Conservation (phyloP, 2,113 vertebrate genomes). For the Polyodon spathula region DNA sequence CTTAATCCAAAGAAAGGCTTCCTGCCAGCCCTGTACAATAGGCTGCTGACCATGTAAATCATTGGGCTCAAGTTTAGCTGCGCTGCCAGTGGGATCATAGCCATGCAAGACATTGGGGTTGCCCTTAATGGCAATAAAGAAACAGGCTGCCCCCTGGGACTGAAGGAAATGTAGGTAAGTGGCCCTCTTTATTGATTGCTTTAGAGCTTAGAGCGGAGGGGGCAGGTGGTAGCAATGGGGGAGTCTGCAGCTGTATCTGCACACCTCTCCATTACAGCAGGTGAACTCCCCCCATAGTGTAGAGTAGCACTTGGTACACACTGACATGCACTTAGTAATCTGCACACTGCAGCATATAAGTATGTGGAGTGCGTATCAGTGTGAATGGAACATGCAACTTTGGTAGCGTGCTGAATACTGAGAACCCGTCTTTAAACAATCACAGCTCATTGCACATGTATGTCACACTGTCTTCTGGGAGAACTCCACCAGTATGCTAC, state of each 20-base stretch:
- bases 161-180: background rate
- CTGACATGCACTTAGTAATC: too few species aligned
- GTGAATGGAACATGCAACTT: too few species aligned
- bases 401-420: too few species aligned
- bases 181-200: background rate
- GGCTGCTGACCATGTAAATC: constrained; percentile 14
- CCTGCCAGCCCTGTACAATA: constrained; percentile 24
- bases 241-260: background rate
- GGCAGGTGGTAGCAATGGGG: background rate
- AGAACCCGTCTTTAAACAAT: too few species aligned
- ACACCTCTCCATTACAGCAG: too few species aligned
- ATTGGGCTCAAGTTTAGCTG: background rate
- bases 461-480: too few species aligned
- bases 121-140: background rate
- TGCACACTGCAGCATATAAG: too few species aligned
- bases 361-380: too few species aligned
- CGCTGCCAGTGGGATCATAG: background rate
- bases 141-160: background rate
- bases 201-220: background rate
- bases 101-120: background rate
- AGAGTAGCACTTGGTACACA: too few species aligned
- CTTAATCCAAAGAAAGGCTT: constrained; percentile 17
- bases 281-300: too few species aligned
- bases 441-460: too few species aligned
- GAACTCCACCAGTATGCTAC: too few species aligned